Base-by-base conservation (phyloP, 2,113 vertebrate species). In the Gulo gulo region DNA sequence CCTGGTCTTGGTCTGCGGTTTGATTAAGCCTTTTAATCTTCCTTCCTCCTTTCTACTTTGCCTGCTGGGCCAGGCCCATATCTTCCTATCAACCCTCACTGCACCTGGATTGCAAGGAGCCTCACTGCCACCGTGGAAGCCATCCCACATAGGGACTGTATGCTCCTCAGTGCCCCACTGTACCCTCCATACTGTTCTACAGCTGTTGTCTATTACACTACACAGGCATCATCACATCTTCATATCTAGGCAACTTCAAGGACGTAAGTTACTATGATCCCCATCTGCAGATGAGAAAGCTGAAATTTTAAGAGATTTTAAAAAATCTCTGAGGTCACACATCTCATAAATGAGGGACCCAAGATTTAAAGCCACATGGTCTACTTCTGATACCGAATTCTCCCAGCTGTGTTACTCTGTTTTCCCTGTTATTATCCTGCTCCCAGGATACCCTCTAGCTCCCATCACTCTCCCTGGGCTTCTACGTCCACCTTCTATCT, bases 91-190 rank as follows among this genome's bases (percentile, higher is more conserved):
- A 45, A 47, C 1, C 13, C 55, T 89, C 55, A 13, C 39, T 24
- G 24, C 20, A 55, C 18, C 31, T 59, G 36, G 42, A 39, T 80
- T 18, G 0, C 36, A 67, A 67, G 39, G 73, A 85, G 29, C n/a
- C 6, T 39, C 29, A 16, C 11, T 39, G 45, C 76, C 79, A 76
- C 47, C 24, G 4, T 55, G 52, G 50, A 61, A 91, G 31, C 9
- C 59, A 71, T 24, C 39, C 7, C 31, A 4, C 0, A 1, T 3
- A 13, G 18, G 45, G 6, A 11, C n/a, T 71, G 2, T 50, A 7
- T 34, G 34, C 2, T 23, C 59, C 15, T 15, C 16, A 24, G 4
- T 65, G 81, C 14, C 42, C 39, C 2, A 12, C 23, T 10, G 26
- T 4, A 18, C 15, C 34, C 26, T 96, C 47, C 26, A 18, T 82